These are phyloP conservation scores for Halictus rubicundus DNA, from an alignment of 1,140 invertebrate genomes.

Conservation along the genomic window DNA sequence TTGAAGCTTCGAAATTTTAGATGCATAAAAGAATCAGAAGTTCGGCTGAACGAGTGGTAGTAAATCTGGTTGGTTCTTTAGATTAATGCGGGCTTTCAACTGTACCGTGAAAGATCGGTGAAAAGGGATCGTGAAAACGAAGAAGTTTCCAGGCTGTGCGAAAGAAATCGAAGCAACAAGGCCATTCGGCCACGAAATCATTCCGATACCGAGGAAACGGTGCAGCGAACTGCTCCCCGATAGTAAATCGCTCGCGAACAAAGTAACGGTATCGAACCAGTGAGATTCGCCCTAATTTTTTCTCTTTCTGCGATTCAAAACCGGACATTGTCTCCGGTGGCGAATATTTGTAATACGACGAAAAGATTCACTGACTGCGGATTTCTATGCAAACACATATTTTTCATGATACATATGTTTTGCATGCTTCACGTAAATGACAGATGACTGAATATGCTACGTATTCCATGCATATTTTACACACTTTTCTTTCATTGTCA, in stretches of 20 bases:
- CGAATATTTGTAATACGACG: no score
- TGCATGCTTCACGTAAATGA: no score
- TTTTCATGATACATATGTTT: no score
- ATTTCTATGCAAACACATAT: no score
- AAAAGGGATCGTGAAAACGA: not conserved
- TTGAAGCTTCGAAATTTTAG: no score
- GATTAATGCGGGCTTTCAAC: not conserved
- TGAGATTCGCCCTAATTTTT: constrained; percentile 58
- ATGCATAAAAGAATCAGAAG: no score
- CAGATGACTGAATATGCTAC: no score
- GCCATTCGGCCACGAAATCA: not conserved
- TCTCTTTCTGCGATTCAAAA: not conserved
- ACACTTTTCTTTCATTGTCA: no score
- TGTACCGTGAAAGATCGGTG: not conserved
- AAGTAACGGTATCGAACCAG: constrained; percentile 47
- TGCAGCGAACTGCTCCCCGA: not conserved
- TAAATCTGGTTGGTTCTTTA: not conserved
- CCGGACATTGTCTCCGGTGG: no score
- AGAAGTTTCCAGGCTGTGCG: not conserved
- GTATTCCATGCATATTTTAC: no score
- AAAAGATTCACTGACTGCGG: no score
- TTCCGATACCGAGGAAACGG: not conserved
- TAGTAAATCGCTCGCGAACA: constrained; percentile 2
- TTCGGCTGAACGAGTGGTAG: no score
- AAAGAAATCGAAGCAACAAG: constrained; percentile 10